Evolutionary conservation across 2,888 invertebrate species (phyloP).

Genomic region (Pachliopta kotzebuea): DNA sequence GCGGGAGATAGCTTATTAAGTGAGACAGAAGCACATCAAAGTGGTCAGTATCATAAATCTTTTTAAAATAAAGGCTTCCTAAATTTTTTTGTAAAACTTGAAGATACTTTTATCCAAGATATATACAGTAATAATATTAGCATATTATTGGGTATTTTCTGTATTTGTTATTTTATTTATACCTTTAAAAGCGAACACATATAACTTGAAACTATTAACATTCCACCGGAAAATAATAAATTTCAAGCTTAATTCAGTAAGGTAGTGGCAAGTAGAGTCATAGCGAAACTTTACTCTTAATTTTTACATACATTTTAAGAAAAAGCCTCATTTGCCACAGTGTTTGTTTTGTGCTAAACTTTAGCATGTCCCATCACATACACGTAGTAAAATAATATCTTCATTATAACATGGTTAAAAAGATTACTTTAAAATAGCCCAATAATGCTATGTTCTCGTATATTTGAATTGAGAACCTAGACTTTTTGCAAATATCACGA

Average conservation of each 20-base stretch:
- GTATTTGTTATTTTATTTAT: constrained; percentile 19
- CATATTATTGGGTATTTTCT: constrained; percentile 10
- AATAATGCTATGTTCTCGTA: constrained; percentile 32
- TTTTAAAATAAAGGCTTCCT: neutral
- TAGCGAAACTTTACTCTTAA: constrained; percentile 78
- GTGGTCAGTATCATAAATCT: constrained; percentile 59
- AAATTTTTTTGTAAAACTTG: neutral
- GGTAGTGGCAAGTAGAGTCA: constrained; percentile 79
- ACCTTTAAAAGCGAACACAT: constrained; percentile 1
- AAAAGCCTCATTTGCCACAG: constrained; percentile 70
- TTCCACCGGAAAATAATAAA: constrained; percentile 10
- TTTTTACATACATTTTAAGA: constrained; percentile 58
- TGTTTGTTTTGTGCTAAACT: constrained; percentile 61
- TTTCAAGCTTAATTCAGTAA: constrained; percentile 59
- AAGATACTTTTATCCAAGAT: neutral
- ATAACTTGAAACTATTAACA: neutral
- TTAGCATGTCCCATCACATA: constrained; percentile 56
- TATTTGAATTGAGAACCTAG: constrained; percentile 35
- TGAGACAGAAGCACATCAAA: constrained; percentile 75
- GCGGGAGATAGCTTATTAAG: constrained; percentile 72
- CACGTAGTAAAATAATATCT: constrained; percentile 40
- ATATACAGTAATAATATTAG: neutral
- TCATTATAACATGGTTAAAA: constrained; percentile 19
- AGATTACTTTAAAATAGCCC: constrained; percentile 13
- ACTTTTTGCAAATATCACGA: constrained; percentile 58